Evolutionary conservation across 2,888 invertebrate species (phyloP).

Genomic region (Lycocerus yunnanus): DNA sequence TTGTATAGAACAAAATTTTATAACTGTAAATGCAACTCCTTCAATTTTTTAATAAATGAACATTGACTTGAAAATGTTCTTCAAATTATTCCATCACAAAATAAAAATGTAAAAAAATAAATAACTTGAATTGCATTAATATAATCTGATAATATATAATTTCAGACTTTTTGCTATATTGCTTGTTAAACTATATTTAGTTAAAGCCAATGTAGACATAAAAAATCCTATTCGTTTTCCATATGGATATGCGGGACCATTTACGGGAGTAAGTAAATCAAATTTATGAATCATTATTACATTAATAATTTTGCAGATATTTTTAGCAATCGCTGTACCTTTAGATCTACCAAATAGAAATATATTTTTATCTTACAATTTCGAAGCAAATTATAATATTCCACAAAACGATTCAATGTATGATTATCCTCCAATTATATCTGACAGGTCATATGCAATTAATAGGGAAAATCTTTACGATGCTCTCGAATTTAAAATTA

Average conservation of each 20-base stretch:
- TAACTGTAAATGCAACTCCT: neutral
- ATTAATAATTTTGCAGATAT: constrained; percentile 58
- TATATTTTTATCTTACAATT: constrained; percentile 73
- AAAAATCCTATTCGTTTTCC: constrained; percentile 30
- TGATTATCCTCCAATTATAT: constrained; percentile 33
- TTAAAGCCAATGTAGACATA: too few species aligned
- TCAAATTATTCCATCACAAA: neutral
- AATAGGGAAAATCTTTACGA: constrained; percentile 29
- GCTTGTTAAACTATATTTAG: too few species aligned
- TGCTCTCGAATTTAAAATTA: constrained; percentile 32
- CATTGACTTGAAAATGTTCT: neutral
- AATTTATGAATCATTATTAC: neutral
- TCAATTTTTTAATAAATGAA: neutral
- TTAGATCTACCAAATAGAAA: constrained; percentile 68
- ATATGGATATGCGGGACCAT: constrained; percentile 29
- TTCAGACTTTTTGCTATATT: neutral
- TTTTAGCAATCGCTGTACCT: constrained; percentile 71
- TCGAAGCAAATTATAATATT: constrained; percentile 68
- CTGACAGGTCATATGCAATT: constrained; percentile 22
- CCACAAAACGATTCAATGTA: constrained; percentile 58
- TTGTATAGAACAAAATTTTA: neutral
- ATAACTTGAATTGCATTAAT: neutral
- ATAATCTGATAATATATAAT: neutral
- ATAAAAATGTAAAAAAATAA: neutral
- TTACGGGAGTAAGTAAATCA: constrained; percentile 33